A percentile compares a stretch with the other conserved stretches of the same genome.
These are phyloP conservation scores for Mastomys natalensis DNA, from an alignment of 2,113 vertebrate species.

Conservation along the genomic window DNA sequence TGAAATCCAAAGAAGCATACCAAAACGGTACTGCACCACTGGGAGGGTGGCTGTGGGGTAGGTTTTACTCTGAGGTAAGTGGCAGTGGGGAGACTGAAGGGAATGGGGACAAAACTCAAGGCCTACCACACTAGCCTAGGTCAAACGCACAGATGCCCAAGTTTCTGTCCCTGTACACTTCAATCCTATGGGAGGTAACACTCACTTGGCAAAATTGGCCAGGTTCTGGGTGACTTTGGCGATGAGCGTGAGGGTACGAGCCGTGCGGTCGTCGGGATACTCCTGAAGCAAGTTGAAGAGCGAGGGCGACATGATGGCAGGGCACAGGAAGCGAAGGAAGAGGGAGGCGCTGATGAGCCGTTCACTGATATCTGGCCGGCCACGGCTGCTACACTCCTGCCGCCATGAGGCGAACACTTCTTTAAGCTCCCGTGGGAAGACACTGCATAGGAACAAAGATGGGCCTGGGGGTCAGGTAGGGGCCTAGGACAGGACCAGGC, in stretches of 20 bases:
- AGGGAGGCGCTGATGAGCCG: constrained; percentile 98
- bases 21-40: not conserved
- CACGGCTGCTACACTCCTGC: constrained; percentile 96
- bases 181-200: fast-evolving
- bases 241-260: constrained; percentile 97
- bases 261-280: constrained; percentile 98
- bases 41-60: not conserved
- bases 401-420: constrained; percentile 99
- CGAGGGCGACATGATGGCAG: constrained; percentile 98
- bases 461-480: not conserved
- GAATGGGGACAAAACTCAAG: not conserved
- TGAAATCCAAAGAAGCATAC: constrained; percentile 40
- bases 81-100: no score
- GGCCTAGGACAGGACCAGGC: fast-evolving
- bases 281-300: constrained; percentile 98
- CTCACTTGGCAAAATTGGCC: constrained; percentile 99
- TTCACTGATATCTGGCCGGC: constrained; percentile 98
- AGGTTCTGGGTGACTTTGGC: constrained; percentile 99
- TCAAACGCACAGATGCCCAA: not conserved
- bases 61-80: not conserved
- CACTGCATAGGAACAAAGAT: constrained; percentile 85
- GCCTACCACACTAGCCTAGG: not conserved
- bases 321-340: constrained; percentile 98
- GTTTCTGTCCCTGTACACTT: not conserved
- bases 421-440: constrained; percentile 97